Evolutionary conservation across 2,888 invertebrate genomes (phyloP), one percentile per base, ranked within the genome.

Genomic region (Callyntrura sp.): DNA sequence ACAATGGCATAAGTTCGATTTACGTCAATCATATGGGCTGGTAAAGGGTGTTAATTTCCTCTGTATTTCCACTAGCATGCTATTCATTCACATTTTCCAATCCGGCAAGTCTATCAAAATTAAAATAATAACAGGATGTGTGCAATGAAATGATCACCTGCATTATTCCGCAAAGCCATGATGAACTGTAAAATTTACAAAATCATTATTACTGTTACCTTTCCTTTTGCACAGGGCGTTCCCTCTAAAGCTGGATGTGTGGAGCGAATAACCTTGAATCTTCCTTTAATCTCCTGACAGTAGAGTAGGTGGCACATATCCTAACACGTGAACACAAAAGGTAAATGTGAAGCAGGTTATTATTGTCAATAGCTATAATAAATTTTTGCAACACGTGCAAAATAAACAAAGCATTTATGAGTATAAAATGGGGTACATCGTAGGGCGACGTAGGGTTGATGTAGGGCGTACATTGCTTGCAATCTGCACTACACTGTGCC

Each of bases 191-290:
- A 51, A 11, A 51, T 60, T 60, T 6, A 20, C 20, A 20, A 17
- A 20, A 20, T 9, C 5, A 17, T 68, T 68, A 68, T 9, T n/a
- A n/a, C 4, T 11, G 78, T 11, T 82, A 90, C 90, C 73, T 84
- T 90, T 65, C 85, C 81, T 14, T 17, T 60, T 0, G 23, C 88
- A 51, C 90, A 90, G 35, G 35, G n/a, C 0, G 91, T 90, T 45
- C 91, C 91, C 70, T 91, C 91, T 14, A 91, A 73, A 3, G 91
- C 91, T 35, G 91, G 91, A 85, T 91, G 91, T 20, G 68, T 35
- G 1, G 68, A 51, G 43, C 57, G 48, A 51, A 84, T 45, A 0
- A 68, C 0, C 2, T 45, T 11, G 11, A 20, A 73, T 17, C 3
- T 11, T 20, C 43, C 57, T 62, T 48, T 25, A 0, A n/a, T 76